These are phyloP conservation scores for Cataglyphis albicans DNA, from an alignment of 2,888 invertebrate genomes.

Conservation along the genomic window DNA sequence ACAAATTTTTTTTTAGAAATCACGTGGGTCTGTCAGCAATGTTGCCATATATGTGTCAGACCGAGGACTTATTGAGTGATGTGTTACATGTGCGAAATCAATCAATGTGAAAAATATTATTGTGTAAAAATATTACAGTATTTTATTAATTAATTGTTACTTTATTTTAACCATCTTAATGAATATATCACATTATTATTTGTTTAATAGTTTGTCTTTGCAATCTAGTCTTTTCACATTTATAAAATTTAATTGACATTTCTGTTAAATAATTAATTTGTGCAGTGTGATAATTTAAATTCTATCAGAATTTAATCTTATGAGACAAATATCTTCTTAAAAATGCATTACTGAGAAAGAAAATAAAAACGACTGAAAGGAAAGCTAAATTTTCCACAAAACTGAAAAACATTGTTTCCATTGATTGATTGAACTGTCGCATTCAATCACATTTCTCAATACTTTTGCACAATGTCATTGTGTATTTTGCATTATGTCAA, in stretches of 20 bases:
- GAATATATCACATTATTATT: not conserved
- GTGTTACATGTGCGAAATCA: too few species aligned
- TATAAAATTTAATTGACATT: not conserved
- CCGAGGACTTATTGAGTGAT: too few species aligned
- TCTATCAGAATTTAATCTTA: conserved; percentile 6
- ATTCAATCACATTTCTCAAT: conserved; percentile 23
- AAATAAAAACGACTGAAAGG: not conserved
- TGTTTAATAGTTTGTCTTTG: not conserved
- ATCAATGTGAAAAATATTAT: not conserved
- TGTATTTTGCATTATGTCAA: not conserved
- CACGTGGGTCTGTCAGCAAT: too few species aligned
- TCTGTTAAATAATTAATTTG: not conserved
- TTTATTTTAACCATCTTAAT: not conserved
- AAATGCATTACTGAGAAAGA: not conserved
- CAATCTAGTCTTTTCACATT: not conserved
- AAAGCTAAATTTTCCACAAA: not conserved
- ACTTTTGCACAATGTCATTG: conserved; percentile 16
- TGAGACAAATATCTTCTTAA: not conserved
- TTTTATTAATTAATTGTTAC: not conserved
- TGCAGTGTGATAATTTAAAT: not conserved
- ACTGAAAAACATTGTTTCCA: not conserved
- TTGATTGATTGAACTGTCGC: not conserved
- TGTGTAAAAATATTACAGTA: not conserved
- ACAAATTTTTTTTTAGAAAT: too few species aligned
- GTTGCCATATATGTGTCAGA: too few species aligned